Conservation (phyloP, 2,797 vertebrate genomes). For the Lithobates pipiens region DNA sequence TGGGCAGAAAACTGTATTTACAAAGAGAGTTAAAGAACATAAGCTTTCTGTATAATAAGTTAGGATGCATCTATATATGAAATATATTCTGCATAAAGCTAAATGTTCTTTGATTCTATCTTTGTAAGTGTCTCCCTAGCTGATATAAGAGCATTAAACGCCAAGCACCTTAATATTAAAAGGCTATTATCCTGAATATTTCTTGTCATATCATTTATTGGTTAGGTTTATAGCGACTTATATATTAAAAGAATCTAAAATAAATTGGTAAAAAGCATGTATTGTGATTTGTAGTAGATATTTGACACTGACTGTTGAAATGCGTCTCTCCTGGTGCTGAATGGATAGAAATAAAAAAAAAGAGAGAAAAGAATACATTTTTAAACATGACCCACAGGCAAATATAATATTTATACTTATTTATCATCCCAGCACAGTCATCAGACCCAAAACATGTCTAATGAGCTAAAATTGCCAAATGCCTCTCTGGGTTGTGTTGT, state of each 20-base stretch:
- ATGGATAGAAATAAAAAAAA: constrained; percentile 52
- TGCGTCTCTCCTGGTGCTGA: constrained; percentile 28
- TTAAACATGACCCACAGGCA: constrained; percentile 86
- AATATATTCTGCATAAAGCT: background rate
- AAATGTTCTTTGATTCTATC: background rate
- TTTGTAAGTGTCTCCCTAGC: background rate
- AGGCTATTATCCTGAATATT: background rate
- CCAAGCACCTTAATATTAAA: background rate
- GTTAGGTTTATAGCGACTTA: background rate
- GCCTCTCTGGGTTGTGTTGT: constrained; percentile 74
- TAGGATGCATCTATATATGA: background rate
- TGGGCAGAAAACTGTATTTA: too few species aligned
- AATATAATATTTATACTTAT: constrained; percentile 89
- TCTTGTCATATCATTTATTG: background rate
- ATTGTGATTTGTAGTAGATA: constrained; percentile 24
- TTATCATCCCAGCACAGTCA: constrained; percentile 81
- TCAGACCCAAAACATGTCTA: constrained; percentile 82
- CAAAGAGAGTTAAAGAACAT: background rate
- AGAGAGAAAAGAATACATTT: constrained; percentile 80
- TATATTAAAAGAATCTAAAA: background rate
- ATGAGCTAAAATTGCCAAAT: constrained; percentile 84
- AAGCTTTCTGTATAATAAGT: background rate
- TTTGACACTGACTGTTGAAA: constrained; percentile 38
- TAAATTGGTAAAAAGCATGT: constrained; percentile 6
- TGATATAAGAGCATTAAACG: background rate